Percentiles rank a stretch among this genome's conserved stretches.
These are phyloP conservation scores for Ifrita kowaldi DNA, from an alignment of 2,113 vertebrate genomes.

Conservation along the genomic window DNA sequence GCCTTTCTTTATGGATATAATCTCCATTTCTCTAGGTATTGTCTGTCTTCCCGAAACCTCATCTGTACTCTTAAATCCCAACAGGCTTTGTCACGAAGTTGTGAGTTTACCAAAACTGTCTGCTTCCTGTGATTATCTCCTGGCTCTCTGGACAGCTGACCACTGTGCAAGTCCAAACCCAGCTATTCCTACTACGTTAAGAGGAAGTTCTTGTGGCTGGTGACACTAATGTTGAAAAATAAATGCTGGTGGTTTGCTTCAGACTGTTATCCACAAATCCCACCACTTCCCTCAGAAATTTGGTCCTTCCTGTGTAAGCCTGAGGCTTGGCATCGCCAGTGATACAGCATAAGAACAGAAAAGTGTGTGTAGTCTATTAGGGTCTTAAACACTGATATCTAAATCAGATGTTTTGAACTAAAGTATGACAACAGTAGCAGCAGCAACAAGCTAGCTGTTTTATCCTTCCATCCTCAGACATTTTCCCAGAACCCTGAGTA, in stretches of 20 bases:
- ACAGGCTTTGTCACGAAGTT: background rate
- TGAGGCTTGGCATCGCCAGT: rapidly evolving
- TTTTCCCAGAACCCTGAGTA: background rate
- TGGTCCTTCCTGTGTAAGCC: background rate
- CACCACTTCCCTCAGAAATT: background rate
- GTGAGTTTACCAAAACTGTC: background rate
- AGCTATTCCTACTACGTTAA: rapidly evolving
- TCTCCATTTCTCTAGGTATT: background rate
- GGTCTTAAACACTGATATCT: background rate
- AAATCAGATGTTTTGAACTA: background rate
- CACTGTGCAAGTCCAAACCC: background rate
- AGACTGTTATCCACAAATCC: background rate
- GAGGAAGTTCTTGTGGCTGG: background rate
- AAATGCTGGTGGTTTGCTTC: background rate
- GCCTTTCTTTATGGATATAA: background rate
- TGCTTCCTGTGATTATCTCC: background rate
- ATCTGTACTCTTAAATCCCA: background rate
- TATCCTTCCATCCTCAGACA: background rate
- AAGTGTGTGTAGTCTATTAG: background rate
- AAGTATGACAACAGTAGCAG: background rate
- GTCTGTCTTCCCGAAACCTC: background rate
- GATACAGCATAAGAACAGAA: background rate
- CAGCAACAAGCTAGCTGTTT: background rate
- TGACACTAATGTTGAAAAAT: background rate
- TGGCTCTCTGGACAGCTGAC: background rate